These are phyloP conservation scores for Callosobruchus maculatus DNA, from an alignment of 2,888 invertebrate genomes.

Conservation along the genomic window DNA sequence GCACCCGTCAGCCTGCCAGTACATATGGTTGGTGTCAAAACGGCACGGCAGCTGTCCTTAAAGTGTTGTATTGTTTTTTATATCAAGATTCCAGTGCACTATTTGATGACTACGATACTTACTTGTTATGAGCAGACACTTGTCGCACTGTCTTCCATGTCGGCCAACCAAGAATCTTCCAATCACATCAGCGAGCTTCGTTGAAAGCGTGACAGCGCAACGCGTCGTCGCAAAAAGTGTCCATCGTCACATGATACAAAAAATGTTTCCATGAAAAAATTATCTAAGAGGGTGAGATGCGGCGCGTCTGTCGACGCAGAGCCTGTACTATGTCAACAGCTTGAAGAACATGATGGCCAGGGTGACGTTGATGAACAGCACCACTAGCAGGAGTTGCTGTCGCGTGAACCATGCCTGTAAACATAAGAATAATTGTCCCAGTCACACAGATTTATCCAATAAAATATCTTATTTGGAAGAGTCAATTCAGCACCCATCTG, in stretches of 20 bases:
- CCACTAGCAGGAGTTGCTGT: conserved; percentile 90
- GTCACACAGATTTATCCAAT: too few relatives aligned
- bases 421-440: conserved; percentile 4
- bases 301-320: conserved; percentile 34
- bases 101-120: conserved; percentile 1
- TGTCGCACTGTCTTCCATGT: not conserved
- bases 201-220: not conserved
- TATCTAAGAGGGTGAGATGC: conserved; percentile 13
- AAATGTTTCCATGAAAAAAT: conserved; percentile 9
- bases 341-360: conserved; percentile 95
- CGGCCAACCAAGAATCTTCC: not conserved
- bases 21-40: too few relatives aligned
- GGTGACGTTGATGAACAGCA: conserved; percentile 90
- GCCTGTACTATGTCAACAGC: conserved; percentile 86
- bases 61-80: too few relatives aligned
- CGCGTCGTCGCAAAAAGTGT: conserved; percentile 18
- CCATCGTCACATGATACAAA: conserved; percentile 20
- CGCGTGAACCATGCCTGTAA: conserved; percentile 94
- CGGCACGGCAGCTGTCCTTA: too few relatives aligned
- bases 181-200: not conserved
- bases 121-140: not conserved
- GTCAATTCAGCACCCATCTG: too few relatives aligned
- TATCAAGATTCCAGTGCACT: too few relatives aligned
- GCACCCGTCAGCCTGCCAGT: too few relatives aligned
- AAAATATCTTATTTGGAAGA: too few relatives aligned